Evolutionary conservation across 2,797 vertebrate genomes (phyloP).

Genomic region (Lithobates sylvaticus): DNA sequence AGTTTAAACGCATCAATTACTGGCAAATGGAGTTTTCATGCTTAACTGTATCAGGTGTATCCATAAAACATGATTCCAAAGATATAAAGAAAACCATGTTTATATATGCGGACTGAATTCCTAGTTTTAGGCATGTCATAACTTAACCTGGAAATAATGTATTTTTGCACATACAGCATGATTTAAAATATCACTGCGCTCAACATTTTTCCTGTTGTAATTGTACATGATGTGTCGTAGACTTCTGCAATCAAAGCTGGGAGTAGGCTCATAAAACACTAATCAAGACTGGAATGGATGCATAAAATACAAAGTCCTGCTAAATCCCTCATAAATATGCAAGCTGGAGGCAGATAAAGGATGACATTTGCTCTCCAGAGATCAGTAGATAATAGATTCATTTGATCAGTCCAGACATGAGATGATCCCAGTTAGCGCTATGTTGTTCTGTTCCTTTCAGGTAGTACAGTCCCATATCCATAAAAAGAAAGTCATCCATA

Average conservation of each 20-base stretch:
- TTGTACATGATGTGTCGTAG: conserved; percentile 23
- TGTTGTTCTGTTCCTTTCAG: conserved; percentile 23
- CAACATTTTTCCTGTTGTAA: conserved; percentile 2
- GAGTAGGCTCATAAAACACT: conserved; percentile 29
- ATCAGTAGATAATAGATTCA: conserved; percentile 33
- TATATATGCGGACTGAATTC: neutral
- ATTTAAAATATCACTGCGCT: neutral
- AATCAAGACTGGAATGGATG: conserved; percentile 36
- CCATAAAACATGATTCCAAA: conserved; percentile 27
- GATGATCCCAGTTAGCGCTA: neutral
- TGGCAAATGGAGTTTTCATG: conserved; percentile 36
- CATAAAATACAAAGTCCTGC: conserved; percentile 43
- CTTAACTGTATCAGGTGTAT: conserved; percentile 3
- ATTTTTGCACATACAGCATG: conserved; percentile 1
- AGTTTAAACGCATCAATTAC: conserved; percentile 44
- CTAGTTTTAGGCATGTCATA: neutral
- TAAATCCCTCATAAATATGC: conserved; percentile 43
- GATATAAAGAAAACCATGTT: conserved; percentile 3
- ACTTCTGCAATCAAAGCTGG: conserved; percentile 15
- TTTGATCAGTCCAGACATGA: conserved; percentile 30
- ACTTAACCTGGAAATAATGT: neutral
- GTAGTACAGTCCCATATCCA: conserved; percentile 16
- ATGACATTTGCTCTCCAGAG: conserved; percentile 35
- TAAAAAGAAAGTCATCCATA: conserved; percentile 21
- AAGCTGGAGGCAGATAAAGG: conserved; percentile 29